Evolutionary conservation across 2,113 vertebrate genomes (phyloP).

Genomic region (Apteryx owenii): DNA sequence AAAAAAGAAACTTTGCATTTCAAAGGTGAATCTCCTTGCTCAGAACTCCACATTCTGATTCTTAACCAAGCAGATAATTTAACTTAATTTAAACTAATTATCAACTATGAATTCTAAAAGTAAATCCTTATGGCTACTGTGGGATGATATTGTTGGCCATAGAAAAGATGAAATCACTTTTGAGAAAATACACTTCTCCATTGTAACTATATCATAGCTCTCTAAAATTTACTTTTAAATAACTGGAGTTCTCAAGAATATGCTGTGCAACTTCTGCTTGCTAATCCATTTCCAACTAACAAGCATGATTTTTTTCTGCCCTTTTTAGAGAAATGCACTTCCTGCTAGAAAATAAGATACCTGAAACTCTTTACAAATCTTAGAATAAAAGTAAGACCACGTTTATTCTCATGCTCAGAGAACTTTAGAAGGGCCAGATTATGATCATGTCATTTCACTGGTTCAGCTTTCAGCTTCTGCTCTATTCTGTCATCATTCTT

Average conservation of each 20-base stretch:
- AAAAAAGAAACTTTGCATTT: neutral
- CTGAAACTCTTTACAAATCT: neutral
- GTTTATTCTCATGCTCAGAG: neutral
- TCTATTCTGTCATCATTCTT: neutral
- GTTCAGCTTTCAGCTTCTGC: neutral
- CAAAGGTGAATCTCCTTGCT: neutral
- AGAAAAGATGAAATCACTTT: neutral
- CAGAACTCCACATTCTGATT: neutral
- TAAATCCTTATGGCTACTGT: neutral
- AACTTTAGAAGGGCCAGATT: neutral
- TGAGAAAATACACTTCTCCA: neutral
- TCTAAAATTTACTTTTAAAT: neutral
- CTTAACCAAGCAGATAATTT: neutral
- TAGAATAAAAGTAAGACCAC: neutral
- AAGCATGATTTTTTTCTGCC: neutral
- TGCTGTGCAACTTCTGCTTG: neutral
- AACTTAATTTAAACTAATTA: neutral
- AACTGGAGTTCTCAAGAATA: neutral
- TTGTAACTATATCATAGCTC: neutral
- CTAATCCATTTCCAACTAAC: neutral
- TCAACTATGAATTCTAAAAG: neutral
- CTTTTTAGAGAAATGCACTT: neutral
- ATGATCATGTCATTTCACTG: neutral
- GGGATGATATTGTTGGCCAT: neutral
- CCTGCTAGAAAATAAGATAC: neutral